Conservation (phyloP, 2,888 invertebrate species). For the Tinea pellionella region DNA sequence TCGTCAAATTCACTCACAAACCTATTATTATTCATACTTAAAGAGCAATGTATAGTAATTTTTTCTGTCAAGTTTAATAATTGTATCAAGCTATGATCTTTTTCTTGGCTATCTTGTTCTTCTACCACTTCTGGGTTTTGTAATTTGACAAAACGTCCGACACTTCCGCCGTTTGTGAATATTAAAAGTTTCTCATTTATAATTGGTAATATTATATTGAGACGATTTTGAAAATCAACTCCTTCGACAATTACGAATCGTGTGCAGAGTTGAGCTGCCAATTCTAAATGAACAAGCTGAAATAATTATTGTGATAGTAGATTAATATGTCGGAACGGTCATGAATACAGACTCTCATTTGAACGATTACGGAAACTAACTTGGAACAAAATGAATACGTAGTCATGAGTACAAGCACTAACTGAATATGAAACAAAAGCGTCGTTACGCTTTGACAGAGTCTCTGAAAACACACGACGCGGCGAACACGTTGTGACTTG, state of each 20-base stretch:
- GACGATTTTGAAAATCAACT: conserved; percentile 74
- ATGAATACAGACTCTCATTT: background rate
- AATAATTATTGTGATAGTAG: conserved; percentile 19
- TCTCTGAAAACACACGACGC: no score
- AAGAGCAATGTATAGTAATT: conserved; percentile 73
- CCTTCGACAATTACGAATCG: conserved; percentile 84
- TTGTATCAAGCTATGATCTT: conserved; percentile 82
- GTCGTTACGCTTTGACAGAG: no score
- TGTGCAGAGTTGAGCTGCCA: conserved; percentile 83
- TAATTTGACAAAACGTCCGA: conserved; percentile 71
- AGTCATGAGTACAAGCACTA: no score
- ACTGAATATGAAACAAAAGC: no score
- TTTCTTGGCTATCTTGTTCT: conserved; percentile 72
- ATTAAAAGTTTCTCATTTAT: conserved; percentile 63
- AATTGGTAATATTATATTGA: conserved; percentile 72
- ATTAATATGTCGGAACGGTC: conserved; percentile 8
- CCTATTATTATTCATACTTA: conserved; percentile 63
- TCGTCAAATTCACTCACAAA: conserved; percentile 62
- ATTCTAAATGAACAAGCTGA: conserved; percentile 74
- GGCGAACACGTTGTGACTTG: no score
- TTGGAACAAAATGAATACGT: no score
- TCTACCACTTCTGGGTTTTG: conserved; percentile 38
- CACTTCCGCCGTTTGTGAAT: conserved; percentile 53
- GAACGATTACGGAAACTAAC: no score
- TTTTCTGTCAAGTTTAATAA: conserved; percentile 77